phyloP scores from a whole-genome alignment of 2,797 vertebrate species.

The Takifugu ocellatus region DNA sequence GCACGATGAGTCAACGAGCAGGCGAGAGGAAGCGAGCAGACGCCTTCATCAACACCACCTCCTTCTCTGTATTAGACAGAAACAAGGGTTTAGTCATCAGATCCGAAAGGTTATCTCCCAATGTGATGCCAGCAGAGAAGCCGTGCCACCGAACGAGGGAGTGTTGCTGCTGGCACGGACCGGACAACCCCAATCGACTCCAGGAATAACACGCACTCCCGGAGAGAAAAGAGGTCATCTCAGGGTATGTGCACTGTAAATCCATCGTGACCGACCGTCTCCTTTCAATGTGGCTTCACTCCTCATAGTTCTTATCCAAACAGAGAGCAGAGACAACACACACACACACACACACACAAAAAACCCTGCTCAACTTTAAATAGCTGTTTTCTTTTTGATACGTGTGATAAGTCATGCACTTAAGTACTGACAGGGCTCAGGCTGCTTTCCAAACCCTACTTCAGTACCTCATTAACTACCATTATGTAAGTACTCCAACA shows the following conservation, averaged over 20 bases:
- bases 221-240: constrained; percentile 60
- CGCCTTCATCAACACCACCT: constrained; percentile 12
- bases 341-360: too few relatives aligned
- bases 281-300: constrained; percentile 45
- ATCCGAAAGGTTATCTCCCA: constrained; percentile 37
- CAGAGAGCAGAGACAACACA: constrained; percentile 1
- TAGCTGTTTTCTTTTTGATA: too few relatives aligned
- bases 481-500: neutral
- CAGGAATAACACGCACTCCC: constrained; percentile 59
- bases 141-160: constrained; percentile 58
- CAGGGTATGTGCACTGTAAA: constrained; percentile 63
- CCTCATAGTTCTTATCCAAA: constrained; percentile 33
- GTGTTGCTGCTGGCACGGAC: constrained; percentile 71
- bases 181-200: constrained; percentile 66
- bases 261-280: constrained; percentile 58
- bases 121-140: constrained; percentile 50
- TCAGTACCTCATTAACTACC: neutral
- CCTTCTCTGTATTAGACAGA: neutral
- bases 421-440: too few relatives aligned
- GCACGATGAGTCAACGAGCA: constrained; percentile 19
- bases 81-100: constrained; percentile 18
- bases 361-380: too few relatives aligned
- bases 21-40: constrained; percentile 23
- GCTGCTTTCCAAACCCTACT: neutral
- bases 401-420: too few relatives aligned